Evolutionary conservation across 2,888 invertebrate species (phyloP), one percentile per base, ranked within the genome.

Genomic region (Siphonodentalium dalli): DNA sequence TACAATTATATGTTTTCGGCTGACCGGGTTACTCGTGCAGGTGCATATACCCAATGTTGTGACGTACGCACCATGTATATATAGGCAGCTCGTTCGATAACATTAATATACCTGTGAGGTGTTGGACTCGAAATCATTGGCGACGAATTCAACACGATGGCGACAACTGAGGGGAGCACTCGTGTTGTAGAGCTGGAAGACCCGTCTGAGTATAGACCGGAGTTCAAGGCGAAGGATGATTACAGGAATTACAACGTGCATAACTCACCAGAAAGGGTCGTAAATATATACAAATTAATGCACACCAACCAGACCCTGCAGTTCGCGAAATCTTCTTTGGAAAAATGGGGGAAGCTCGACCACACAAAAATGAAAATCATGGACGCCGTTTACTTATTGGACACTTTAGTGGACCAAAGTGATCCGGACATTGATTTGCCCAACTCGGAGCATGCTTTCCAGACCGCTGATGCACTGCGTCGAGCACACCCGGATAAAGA

Each of bases 381-480:
- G 80, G 90, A 93, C 41, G 93, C 94, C 0, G 83, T 98, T 56
- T 88, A 90, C 65, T 89, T 88, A 76, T 84, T 98, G 54, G 94
- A 96, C 81, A 88, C 68, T 7, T 84, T 98, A 58, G 88, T 97
- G 21, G 98, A 98, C 75, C 94, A 97, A 83, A 93, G 93, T 18
- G 98, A 98, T 84, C 97, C 97, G 0, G 98, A 98, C 83, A 89
- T 90, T 0, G 88, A 90, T 72, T 83, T 96, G 66, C 96, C 97
- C 0, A 98, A 98, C 83, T 92, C 94, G 61, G 87, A 94, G 44
- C 97, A 98, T 81, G 96, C 94, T 47, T 95, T 91, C 83, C 97
- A 97, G 84, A 96, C 97, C 0, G 97, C 97, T 0, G 97, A 98
- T 83, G 86, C 90, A 48, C 92, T 96, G 66, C 87, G 95, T 0